These are phyloP conservation scores for Chelonus insularis DNA, from an alignment of 1,140 invertebrate genomes.

Conservation along the genomic window DNA sequence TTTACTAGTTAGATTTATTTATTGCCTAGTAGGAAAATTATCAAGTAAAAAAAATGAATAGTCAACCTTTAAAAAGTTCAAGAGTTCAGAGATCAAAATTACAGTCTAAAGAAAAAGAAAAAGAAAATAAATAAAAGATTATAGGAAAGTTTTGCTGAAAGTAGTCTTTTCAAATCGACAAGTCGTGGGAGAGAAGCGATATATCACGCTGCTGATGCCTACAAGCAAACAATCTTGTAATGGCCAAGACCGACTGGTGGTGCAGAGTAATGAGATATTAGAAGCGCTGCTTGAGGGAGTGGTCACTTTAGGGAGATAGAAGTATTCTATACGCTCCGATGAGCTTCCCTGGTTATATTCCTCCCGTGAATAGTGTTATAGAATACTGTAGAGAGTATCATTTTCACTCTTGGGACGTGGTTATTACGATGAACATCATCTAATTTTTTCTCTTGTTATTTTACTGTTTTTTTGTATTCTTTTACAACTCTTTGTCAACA, in stretches of 20 bases:
- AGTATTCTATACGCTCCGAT: slow-evolving; percentile 26
- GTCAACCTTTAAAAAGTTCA: background rate
- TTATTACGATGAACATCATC: slow-evolving; percentile 44
- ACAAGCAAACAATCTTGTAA: slow-evolving; percentile 60
- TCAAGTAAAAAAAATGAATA: too few relatives aligned
- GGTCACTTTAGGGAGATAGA: slow-evolving; percentile 52
- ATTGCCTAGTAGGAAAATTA: too few relatives aligned
- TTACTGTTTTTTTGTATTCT: too few relatives aligned
- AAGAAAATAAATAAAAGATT: slow-evolving; percentile 5
- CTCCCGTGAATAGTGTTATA: slow-evolving; percentile 47
- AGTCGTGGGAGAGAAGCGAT: slow-evolving; percentile 40
- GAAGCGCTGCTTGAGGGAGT: slow-evolving; percentile 54
- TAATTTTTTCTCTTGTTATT: slow-evolving; percentile 9
- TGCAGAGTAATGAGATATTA: slow-evolving; percentile 60
- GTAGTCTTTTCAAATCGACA: background rate
- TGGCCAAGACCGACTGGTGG: slow-evolving; percentile 55
- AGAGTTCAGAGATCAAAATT: too few relatives aligned
- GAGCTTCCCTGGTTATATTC: slow-evolving; percentile 24
- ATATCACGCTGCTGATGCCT: slow-evolving; percentile 46
- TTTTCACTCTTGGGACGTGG: slow-evolving; percentile 57
- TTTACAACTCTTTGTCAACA: too few relatives aligned
- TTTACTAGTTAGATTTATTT: too few relatives aligned
- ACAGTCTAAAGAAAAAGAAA: background rate
- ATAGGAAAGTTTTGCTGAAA: background rate
- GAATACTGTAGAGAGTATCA: slow-evolving; percentile 53